These are phyloP conservation scores for Argopecten irradians DNA, from an alignment of 1,140 invertebrate genomes.

Conservation along the genomic window DNA sequence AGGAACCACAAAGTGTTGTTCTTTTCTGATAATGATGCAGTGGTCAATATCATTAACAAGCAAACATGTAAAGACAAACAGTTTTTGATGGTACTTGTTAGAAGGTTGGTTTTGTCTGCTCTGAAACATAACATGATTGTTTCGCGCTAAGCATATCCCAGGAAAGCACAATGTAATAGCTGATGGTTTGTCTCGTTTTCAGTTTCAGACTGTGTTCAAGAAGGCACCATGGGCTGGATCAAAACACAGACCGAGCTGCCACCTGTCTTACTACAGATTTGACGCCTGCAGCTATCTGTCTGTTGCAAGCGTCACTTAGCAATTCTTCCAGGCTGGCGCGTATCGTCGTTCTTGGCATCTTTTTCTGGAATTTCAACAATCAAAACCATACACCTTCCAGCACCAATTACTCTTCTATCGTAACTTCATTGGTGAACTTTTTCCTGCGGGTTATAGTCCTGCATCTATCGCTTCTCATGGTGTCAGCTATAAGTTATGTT, in stretches of 20 bases:
- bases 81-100: conserved; percentile 48
- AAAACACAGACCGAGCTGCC: neutral
- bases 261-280: conserved; percentile 4
- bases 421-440: conserved; percentile 33
- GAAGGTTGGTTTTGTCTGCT: conserved; percentile 41
- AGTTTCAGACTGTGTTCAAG: conserved; percentile 42
- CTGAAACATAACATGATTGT: conserved; percentile 48
- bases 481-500: conserved; percentile 44
- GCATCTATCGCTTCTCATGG: conserved; percentile 35
- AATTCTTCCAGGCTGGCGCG: conserved; percentile 5
- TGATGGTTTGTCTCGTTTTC: conserved; percentile 51
- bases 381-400: neutral
- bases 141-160: conserved; percentile 49
- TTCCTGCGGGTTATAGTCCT: neutral
- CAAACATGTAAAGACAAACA: conserved; percentile 37
- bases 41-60: conserved; percentile 55
- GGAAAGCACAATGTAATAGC: conserved; percentile 41
- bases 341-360: conserved; percentile 21
- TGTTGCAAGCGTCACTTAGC: conserved; percentile 24
- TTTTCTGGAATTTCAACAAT: neutral
- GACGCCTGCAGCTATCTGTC: neutral
- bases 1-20: conserved; percentile 52
- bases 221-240: conserved; percentile 41
- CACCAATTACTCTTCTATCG: neutral
- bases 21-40: conserved; percentile 54